These are phyloP conservation scores for Tiaroga cobitis DNA, from an alignment of 2,797 vertebrate species.

Conservation along the genomic window DNA sequence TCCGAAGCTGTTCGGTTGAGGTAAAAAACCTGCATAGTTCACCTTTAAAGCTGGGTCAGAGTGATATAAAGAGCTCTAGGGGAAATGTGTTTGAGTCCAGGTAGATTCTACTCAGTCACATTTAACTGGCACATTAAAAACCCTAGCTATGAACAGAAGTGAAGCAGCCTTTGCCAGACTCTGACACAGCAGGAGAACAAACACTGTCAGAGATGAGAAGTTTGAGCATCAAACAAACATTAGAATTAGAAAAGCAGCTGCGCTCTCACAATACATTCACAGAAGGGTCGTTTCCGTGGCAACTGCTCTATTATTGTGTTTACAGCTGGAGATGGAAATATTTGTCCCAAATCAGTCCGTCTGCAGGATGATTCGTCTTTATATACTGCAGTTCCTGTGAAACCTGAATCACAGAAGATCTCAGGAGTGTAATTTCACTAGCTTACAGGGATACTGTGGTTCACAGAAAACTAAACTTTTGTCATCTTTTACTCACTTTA, in stretches of 20 bases:
- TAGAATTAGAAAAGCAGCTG: slow-evolving; percentile 45
- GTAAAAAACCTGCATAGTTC: no score
- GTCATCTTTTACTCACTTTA: neutral
- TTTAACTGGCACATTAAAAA: no score
- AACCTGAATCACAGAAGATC: slow-evolving; percentile 68
- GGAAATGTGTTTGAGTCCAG: neutral
- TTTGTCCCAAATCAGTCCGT: slow-evolving; percentile 69
- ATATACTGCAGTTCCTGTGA: slow-evolving; percentile 63
- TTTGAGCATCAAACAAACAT: slow-evolving; percentile 53
- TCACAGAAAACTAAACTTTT: neutral
- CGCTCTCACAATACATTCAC: slow-evolving; percentile 28
- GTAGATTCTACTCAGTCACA: neutral
- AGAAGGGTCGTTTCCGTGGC: slow-evolving; percentile 66
- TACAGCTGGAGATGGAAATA: slow-evolving; percentile 77
- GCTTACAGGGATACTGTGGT: neutral
- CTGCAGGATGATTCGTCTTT: slow-evolving; percentile 70
- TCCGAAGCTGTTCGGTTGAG: no score
- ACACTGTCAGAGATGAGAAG: slow-evolving; percentile 3
- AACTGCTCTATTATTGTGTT: slow-evolving; percentile 76
- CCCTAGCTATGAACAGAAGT: neutral
- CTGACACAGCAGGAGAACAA: slow-evolving; percentile 13
- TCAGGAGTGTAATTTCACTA: slow-evolving; percentile 44
- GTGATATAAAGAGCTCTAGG: neutral
- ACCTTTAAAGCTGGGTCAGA: no score
- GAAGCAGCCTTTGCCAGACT: neutral